phyloP scores from a whole-genome alignment of 2,113 vertebrate species.

The Larimichthys polyactis region DNA sequence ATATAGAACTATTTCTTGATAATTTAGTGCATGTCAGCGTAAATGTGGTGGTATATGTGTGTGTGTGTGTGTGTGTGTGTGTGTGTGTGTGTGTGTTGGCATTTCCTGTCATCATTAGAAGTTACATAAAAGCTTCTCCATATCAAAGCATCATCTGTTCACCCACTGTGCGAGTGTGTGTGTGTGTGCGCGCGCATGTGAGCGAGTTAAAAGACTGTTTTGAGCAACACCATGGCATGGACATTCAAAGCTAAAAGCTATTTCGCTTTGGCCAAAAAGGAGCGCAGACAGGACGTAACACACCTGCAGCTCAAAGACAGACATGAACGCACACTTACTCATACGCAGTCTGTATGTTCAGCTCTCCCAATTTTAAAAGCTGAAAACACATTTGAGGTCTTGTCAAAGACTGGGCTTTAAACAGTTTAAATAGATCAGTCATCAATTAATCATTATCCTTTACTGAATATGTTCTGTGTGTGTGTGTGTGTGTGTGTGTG shows the following conservation, averaged over 20 bases:
- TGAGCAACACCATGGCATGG: constrained; percentile 54
- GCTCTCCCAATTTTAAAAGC: constrained; percentile 21
- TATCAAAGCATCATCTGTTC: constrained; percentile 76
- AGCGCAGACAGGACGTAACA: constrained; percentile 3
- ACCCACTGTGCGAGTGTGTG: constrained; percentile 34
- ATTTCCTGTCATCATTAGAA: constrained; percentile 66
- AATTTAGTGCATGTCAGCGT: background rate
- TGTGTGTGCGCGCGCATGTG: constrained; percentile 7
- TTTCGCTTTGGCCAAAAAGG: constrained; percentile 30
- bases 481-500: constrained; percentile 4
- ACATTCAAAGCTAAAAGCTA: constrained; percentile 58
- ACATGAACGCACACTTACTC: background rate
- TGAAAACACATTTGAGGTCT: constrained; percentile 42
- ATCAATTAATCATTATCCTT: constrained; percentile 23
- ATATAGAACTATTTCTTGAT: constrained; percentile 8
- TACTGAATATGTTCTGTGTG: background rate
- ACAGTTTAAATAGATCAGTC: constrained; percentile 26
- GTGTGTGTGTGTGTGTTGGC: constrained; percentile 39
- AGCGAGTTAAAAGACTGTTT: constrained; percentile 65
- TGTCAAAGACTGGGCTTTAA: constrained; percentile 3
- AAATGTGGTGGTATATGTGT: constrained; percentile 8
- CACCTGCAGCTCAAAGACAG: background rate
- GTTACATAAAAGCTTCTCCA: constrained; percentile 67
- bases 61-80: background rate
- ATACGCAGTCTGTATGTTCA: background rate